Base-by-base conservation (phyloP, 2,113 vertebrate genomes). In the Spea bombifrons region DNA sequence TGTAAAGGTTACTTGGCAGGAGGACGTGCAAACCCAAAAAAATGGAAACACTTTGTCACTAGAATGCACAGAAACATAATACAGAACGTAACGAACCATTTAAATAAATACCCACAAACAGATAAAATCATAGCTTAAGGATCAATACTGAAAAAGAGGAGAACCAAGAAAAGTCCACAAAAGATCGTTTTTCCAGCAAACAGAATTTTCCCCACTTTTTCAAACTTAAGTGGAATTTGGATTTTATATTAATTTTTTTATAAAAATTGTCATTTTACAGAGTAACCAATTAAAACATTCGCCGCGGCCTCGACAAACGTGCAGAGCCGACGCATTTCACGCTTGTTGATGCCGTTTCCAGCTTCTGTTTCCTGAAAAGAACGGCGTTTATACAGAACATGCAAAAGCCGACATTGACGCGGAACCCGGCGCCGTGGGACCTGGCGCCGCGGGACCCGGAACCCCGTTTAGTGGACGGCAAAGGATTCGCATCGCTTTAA, bases 101-200 rank as follows among this genome's bases (percentile, higher is more conserved):
- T 95, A 98, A 98, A 98, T 98, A 96, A 98, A 99, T 98, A 99
- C 93, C 93, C 94, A 95, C 93, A 86, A 91, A 97, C 89, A 92
- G 90, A 92, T 95, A 94, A 92, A 91, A 90, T 94, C 76, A 89
- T 93, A 91, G 94, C 88, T 92, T 90, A 93, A 92, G 90, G 92
- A 93, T 93, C 95, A 96, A 97, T 95, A 97, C 94, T 96, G 95
- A 91, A 96, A 97, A 89, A 96, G 92, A 94, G 94, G 90, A 92
- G 92, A 94, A 93, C 92, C 92, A 89, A 90, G 79, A 92, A 91
- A 84, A 93, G 92, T 91, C 94, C 90, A 95, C 91, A 88, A 92
- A 91, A 87, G 87, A 90, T 86, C 88, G 78, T 86, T 88, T 87
- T 96, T 98, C 94, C 97, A 99, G 96, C 93, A 97, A 98, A 99